Base-by-base conservation (phyloP, 92 coral and sea anemone species). In the Epizoanthus stellaris region DNA sequence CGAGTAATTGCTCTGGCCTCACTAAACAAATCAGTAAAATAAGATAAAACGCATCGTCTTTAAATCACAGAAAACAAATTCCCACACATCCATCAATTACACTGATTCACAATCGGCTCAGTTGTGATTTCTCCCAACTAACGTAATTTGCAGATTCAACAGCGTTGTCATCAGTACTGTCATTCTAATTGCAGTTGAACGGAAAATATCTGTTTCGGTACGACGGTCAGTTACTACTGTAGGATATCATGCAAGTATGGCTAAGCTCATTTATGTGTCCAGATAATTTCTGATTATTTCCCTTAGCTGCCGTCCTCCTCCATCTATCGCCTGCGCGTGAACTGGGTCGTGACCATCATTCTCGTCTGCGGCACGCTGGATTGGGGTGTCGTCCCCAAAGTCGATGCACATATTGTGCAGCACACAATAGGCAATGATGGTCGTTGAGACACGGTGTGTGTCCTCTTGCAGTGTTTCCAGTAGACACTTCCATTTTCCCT, bases 331-430 rank as follows among this genome's bases (percentile, higher is more conserved):
- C 40, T 23, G 67, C 23, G 30, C 67, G 30, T 62, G 67, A 62
- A 62, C 67, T 62, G 67, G 36, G 67, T 20, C 12, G 66, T 23
- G 64, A 34, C 36, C 67, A 62, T 62, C 38, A n/a, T 20, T 16
- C 67, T 62, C 34, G 36, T 62, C 67, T 62, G 20, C 67, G 38
- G 67, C 67, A 62, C 30, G 67, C 67, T 20, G 67, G 67, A 62
- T 62, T 59, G 64, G 64, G 64, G 64, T 59, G 64, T 59, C 17
- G 64, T 59, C 67, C 67, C 67, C 25, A 62, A 62, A 62, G 36
- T 62, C 67, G 67, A 62, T 62, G 12, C 34, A 62, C 67, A 62
- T 20, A 34, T 20, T 62, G 23, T 62, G 36, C 36, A 62, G 23
- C 67, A 62, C 67, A 62, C 67, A 62, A 34, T 38, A 62, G 19